A percentile compares a stretch with the other conserved stretches of the same genome.
Conservation (phyloP, 1,140 invertebrate species). For the Nilaparvata lugens region DNA sequence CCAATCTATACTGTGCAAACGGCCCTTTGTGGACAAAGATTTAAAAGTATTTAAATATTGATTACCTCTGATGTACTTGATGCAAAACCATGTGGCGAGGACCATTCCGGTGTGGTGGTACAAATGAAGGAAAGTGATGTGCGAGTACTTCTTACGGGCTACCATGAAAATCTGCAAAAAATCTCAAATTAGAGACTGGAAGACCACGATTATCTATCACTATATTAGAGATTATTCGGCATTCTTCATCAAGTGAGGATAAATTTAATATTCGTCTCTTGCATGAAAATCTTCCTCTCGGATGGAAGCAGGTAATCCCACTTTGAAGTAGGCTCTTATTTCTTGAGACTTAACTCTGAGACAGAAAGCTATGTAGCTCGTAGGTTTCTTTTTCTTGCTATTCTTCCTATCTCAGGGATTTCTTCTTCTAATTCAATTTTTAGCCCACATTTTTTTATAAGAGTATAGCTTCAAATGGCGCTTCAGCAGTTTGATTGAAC, state of each 20-base stretch:
- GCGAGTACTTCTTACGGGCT: slow-evolving; percentile 61
- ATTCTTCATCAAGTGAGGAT: not conserved
- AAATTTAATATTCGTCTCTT: not conserved
- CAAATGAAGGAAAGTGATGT: slow-evolving; percentile 68
- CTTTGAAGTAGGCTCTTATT: slow-evolving; percentile 27
- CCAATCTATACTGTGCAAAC: too few species aligned
- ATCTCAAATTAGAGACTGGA: too few species aligned
- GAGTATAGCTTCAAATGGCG: too few species aligned
- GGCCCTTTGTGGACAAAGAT: not conserved
- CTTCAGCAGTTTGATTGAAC: too few species aligned
- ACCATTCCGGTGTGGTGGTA: slow-evolving; percentile 64
- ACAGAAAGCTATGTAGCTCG: too few species aligned
- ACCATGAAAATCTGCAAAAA: slow-evolving; percentile 62
- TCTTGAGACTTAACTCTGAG: slow-evolving; percentile 40
- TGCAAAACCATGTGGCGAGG: slow-evolving; percentile 44
- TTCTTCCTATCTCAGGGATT: too few species aligned
- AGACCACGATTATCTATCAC: not conserved
- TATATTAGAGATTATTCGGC: not conserved
- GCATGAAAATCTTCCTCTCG: not conserved
- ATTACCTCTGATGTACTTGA: slow-evolving; percentile 43
- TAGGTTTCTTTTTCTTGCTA: too few species aligned
- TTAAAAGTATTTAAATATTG: not conserved
- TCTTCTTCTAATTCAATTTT: too few species aligned
- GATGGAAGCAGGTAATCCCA: not conserved
- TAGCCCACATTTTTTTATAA: too few species aligned